Evolutionary conservation across 2,797 vertebrate genomes (phyloP), one percentile per base, ranked within the genome.

Genomic region (Telmatherina bonti): DNA sequence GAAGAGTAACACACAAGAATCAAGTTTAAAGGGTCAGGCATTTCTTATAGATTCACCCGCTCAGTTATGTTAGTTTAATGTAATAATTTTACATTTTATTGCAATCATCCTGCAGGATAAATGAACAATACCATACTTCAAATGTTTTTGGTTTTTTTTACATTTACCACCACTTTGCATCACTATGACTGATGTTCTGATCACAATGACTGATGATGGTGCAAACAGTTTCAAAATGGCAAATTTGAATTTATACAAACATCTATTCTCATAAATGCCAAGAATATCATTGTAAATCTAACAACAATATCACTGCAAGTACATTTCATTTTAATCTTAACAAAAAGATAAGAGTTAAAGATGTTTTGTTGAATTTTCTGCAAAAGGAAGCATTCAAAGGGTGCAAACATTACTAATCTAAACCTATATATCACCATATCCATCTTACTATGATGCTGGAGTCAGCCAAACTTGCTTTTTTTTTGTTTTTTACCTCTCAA

Each of bases 1-100:
- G 64, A 16, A 20, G 76, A 74, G 67, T 72, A 62, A 68, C 59
- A 18, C 45, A 29, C 1, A 56, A 59, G 24, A 61, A 59, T 69
- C 27, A 62, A 38, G 35, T 71, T 12, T 52, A n/a, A n/a, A n/a
- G n/a, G n/a, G n/a, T n/a, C n/a, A n/a, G n/a, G n/a, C n/a, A n/a
- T n/a, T n/a, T n/a, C n/a, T 27, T 27, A 35, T 26, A 20, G 2
- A 60, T 70, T 13, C n/a, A 41, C 38, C 38, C 38, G 15, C 2
- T 41, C 38, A 41, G 5, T 41, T 41, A 15, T 41, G 15, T 35
- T 35, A 35, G 33, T 35, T 35, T 35, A 33, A 33, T 33, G 31
- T 9, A 33, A 9, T 33, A 7, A 33, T 33, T 33, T 33, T 33
- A 33, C 31, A 35, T 35, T 35, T 35, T 35, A 11, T 8, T 35